Evolutionary conservation across 2,888 invertebrate genomes (phyloP), one percentile per base, ranked within the genome.

Genomic region (Aspidiotus destructor): DNA sequence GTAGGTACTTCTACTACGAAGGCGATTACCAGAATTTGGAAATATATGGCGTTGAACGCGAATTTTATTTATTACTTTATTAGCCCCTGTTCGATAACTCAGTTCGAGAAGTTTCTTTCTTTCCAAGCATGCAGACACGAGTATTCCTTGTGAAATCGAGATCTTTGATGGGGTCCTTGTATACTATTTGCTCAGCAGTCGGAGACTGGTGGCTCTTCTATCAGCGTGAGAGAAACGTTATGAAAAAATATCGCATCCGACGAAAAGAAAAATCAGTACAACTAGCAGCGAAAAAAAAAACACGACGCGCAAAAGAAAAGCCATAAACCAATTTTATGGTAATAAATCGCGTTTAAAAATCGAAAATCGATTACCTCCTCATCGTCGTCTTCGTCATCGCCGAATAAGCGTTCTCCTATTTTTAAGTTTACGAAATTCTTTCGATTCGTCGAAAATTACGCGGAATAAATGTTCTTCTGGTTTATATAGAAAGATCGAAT

Each of bases 391-490:
- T 28, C 28, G 28, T 28, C 28, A 28, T 28, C 6, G 10, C 58
- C 58, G 58, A 8, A 11, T 28, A 16, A 54, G 17, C 41, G n/a
- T 17, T 41, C 58, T 11, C 5, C 41, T 41, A 17, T 13, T 41
- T 65, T 44, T 41, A 41, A 64, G 41, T 41, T 55, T 54, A 54
- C 64, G 17, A 64, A 64, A 55, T 53, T 65, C 57, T 44, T 42
- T 65, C 65, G 65, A 65, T 55, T 55, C 65, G 57, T 65, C 65
- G 57, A 65, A 65, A 65, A 65, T 65, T 65, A 65, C 65, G 28
- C 28, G 57, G 57, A 65, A 65, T 65, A 65, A 65, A 65, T 57
- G 65, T 65, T 58, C 40, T 58, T 65, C 40, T 8, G 41, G 41
- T 40, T 40, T 48, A 44, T 48, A 44, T 17, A 48, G 48, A 48